Evolutionary conservation across 2,888 invertebrate genomes (phyloP), one percentile per base, ranked within the genome.

Genomic region (Rosalia funebris): DNA sequence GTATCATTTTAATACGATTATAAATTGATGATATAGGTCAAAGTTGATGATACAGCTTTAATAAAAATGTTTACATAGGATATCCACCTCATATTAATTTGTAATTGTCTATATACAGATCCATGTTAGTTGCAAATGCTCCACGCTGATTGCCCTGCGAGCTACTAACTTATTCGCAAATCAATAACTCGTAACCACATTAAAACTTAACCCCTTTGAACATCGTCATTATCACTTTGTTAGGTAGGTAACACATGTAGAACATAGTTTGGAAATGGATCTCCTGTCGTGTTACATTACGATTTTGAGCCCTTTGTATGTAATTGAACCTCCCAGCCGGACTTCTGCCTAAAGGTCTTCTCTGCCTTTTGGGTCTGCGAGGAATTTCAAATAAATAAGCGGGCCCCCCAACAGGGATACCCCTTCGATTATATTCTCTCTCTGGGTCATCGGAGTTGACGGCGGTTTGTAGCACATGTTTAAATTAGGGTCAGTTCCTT

Each of bases 161-260:
- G 16, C 47, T 7, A 36, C 11, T 3, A 34, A 10, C 15, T 16
- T 32, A 9, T 15, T 19, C 36, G 19, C 36, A 17, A 48, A 48
- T 48, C 48, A 37, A 37, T 48, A 20, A 10, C 9, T n/a, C 37
- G n/a, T 48, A 48, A 48, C 36, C 36, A 14, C 11, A 48, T 37
- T 36, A 48, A 48, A 48, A 48, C 48, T 48, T 19, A 34, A 48
- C 19, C 36, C 48, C 48, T 37, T 37, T 37, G 48, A 48, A 19
- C 48, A 48, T 52, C 63, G 46, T 60, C 60, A 63, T 65, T 65
- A 65, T 58, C 62, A 63, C 65, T 57, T 60, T 48, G 50, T 47
- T 47, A 37, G 36, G 52, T 53, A 31, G 46, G 63, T 46, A 55
- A 58, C 65, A 62, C 59, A 57, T 65, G 65, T 63, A 56, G 31